Evolutionary conservation across 2,888 invertebrate species (phyloP).

Genomic region (Meteorus colon): DNA sequence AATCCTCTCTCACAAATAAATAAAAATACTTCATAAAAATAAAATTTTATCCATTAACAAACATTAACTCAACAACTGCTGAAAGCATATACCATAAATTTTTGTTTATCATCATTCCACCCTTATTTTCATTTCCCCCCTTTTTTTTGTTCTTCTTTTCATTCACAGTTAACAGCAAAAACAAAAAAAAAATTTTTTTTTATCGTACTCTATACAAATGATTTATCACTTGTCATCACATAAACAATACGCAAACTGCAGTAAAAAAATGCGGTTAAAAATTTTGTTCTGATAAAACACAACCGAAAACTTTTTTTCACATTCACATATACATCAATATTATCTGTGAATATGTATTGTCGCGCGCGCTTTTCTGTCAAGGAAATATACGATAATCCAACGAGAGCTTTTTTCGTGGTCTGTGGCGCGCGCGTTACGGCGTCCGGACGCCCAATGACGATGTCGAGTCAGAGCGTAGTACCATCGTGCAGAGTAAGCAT

Average conservation of each 20-base stretch:
- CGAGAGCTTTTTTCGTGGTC: slow-evolving; percentile 1
- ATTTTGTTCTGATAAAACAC: slow-evolving; percentile 1
- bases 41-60: background rate
- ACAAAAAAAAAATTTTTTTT: background rate
- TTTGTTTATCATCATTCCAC: background rate
- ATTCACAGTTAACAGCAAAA: background rate
- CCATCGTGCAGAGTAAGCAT: slow-evolving; percentile 46
- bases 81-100: background rate
- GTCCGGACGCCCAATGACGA: slow-evolving; percentile 69
- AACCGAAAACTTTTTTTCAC: background rate
- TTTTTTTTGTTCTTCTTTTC: background rate
- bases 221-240: slow-evolving; percentile 6
- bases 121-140: background rate
- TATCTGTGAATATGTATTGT: background rate
- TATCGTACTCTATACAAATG: background rate
- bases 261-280: background rate
- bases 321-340: background rate
- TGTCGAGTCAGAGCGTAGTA: slow-evolving; percentile 36
- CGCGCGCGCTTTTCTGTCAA: background rate
- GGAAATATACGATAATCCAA: background rate
- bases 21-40: background rate
- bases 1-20: slow-evolving; percentile 13
- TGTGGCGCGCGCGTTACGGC: slow-evolving; percentile 61
- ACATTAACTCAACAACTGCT: background rate
- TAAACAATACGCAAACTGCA: background rate